Conservation (phyloP, 2,888 invertebrate genomes). For the Erynnis tages region DNA sequence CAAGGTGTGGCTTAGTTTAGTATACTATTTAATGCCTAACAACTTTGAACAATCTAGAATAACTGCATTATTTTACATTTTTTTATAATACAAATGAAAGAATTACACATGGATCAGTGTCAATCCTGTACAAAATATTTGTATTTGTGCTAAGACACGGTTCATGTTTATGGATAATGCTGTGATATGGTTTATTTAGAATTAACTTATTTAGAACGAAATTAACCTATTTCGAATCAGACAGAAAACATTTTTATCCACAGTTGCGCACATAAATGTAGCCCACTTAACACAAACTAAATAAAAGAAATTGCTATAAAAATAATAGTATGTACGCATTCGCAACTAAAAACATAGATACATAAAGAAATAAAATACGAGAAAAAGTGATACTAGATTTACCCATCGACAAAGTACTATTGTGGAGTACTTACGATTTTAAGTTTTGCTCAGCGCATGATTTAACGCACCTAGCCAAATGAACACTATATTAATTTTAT, state of each 20-base stretch:
- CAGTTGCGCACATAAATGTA: slow-evolving; percentile 7
- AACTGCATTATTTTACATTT: no score
- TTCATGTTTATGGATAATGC: no score
- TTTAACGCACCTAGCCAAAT: slow-evolving; percentile 76
- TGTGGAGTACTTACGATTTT: slow-evolving; percentile 65
- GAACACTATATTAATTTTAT: slow-evolving; percentile 65
- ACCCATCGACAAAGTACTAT: slow-evolving; percentile 30
- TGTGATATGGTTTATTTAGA: no score
- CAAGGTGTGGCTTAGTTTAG: no score
- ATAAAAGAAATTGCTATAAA: slow-evolving; percentile 3
- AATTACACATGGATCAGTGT: no score
- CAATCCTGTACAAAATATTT: no score
- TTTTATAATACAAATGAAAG: not conserved
- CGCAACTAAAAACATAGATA: slow-evolving; percentile 14
- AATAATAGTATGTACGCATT: slow-evolving; percentile 22
- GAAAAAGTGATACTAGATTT: slow-evolving; percentile 2
- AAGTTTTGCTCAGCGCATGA: slow-evolving; percentile 78
- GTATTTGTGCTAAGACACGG: no score
- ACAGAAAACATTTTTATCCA: slow-evolving; percentile 11
- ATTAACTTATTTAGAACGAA: no score
- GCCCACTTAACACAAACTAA: slow-evolving; percentile 5
- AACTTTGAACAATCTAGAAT: no score
- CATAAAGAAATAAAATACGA: slow-evolving; percentile 1
- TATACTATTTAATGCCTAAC: no score
- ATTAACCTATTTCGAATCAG: not conserved